A percentile compares a stretch with the other conserved stretches of the same genome.
phyloP scores from a whole-genome alignment of 1,140 invertebrate genomes.

The Lethrus apterus region DNA sequence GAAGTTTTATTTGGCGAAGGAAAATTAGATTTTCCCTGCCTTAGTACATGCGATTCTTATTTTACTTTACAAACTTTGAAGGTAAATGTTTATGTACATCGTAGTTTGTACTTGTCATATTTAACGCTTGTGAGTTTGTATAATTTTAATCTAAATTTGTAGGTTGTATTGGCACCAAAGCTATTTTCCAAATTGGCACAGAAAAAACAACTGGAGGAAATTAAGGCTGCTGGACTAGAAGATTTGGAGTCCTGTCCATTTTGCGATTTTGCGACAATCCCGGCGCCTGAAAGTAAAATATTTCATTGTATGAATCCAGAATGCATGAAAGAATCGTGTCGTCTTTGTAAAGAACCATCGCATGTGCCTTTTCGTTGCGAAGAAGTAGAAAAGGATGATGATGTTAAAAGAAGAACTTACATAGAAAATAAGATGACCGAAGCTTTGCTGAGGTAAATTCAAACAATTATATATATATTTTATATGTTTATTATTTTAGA shows the following conservation, averaged over 20 bases:
- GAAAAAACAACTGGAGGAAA: slow-evolving; percentile 51
- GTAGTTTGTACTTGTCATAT: background rate
- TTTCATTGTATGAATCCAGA: slow-evolving; percentile 58
- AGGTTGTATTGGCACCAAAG: slow-evolving; percentile 44
- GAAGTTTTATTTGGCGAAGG: slow-evolving; percentile 49
- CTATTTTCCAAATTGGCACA: slow-evolving; percentile 48
- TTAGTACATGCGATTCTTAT: slow-evolving; percentile 38
- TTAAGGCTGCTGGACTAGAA: slow-evolving; percentile 51
- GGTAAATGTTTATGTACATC: slow-evolving; percentile 23
- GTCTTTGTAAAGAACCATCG: slow-evolving; percentile 54
- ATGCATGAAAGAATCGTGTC: slow-evolving; percentile 58
- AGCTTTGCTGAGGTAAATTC: slow-evolving; percentile 48
- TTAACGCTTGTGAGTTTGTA: slow-evolving; percentile 1
- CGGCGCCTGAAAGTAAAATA: slow-evolving; percentile 49
- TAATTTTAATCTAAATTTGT: slow-evolving; percentile 32
- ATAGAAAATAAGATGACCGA: slow-evolving; percentile 62
- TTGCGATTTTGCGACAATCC: slow-evolving; percentile 54
- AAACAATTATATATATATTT: no score
- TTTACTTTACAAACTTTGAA: slow-evolving; percentile 46
- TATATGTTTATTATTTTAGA: slow-evolving; percentile 42
- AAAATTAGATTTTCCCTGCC: slow-evolving; percentile 46
- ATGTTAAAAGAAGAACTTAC: slow-evolving; percentile 48
- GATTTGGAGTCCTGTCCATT: slow-evolving; percentile 58
- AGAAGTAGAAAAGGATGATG: slow-evolving; percentile 53
- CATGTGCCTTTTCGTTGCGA: slow-evolving; percentile 59